phyloP scores from a whole-genome alignment of 2,888 invertebrate species.

The Hyposoter dolosus region DNA sequence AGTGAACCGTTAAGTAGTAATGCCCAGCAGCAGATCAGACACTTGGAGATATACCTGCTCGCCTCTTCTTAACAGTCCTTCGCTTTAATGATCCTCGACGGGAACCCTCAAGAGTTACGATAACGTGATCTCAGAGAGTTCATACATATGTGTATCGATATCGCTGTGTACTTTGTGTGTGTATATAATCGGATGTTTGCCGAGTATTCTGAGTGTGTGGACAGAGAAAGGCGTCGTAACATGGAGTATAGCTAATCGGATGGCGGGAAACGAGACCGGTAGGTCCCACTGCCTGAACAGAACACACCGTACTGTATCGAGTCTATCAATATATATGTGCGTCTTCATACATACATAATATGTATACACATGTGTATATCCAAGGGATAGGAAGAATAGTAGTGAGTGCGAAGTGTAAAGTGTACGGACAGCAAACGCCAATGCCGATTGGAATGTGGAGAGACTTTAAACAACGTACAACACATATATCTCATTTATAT shows the following conservation, averaged over 20 bases:
- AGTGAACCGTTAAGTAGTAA: conserved; percentile 61
- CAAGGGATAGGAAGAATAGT: conserved; percentile 35
- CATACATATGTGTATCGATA: conserved; percentile 3
- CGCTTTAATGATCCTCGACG: conserved; percentile 63
- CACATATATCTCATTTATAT: conserved; percentile 32
- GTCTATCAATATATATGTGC: conserved; percentile 27
- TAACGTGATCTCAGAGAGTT: conserved; percentile 50
- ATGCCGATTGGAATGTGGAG: conserved; percentile 61
- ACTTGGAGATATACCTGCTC: conserved; percentile 63
- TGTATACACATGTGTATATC: background rate
- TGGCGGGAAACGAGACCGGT: conserved; percentile 62
- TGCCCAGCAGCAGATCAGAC: conserved; percentile 65
- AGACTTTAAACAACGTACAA: conserved; percentile 50
- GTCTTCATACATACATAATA: background rate
- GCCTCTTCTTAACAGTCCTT: conserved; percentile 61
- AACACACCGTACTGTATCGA: conserved; percentile 8
- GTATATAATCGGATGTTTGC: conserved; percentile 49
- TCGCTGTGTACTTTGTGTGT: background rate
- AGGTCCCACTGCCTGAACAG: conserved; percentile 34
- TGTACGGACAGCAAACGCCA: conserved; percentile 61
- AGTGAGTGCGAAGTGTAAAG: conserved; percentile 60
- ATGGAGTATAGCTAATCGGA: conserved; percentile 61
- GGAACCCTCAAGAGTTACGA: conserved; percentile 63
- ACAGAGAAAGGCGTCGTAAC: conserved; percentile 62
- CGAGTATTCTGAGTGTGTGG: conserved; percentile 28